Evolutionary conservation across 2,113 vertebrate species (phyloP).

Genomic region (Phycodurus eques): DNA sequence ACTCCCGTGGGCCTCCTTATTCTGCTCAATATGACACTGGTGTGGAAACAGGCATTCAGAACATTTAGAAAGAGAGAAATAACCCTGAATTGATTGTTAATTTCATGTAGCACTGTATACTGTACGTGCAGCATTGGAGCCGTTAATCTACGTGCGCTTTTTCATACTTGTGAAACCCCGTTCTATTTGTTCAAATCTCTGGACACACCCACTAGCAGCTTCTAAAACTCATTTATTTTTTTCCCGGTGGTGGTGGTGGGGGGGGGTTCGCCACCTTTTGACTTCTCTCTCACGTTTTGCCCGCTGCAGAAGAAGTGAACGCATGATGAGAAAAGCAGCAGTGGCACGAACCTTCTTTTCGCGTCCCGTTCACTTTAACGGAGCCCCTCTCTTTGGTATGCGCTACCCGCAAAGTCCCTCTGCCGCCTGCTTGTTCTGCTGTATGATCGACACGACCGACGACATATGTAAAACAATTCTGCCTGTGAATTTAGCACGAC

Average conservation of each 20-base stretch:
- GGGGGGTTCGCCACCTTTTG: background rate
- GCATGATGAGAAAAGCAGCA: conserved; percentile 61
- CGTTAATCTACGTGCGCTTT: conserved; percentile 69
- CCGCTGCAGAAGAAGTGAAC: conserved; percentile 49
- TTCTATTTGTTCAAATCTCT: conserved; percentile 62
- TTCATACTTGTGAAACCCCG: conserved; percentile 63
- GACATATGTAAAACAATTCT: conserved; percentile 1
- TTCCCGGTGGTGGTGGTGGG: background rate
- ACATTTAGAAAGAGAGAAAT: background rate
- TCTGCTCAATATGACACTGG: background rate
- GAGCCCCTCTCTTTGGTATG: conserved; percentile 30
- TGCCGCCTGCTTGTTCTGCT: conserved; percentile 11
- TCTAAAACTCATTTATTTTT: conserved; percentile 53
- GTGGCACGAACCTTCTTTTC: conserved; percentile 28
- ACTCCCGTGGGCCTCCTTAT: background rate
- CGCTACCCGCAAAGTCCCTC: conserved; percentile 20
- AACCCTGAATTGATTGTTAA: too few relatives aligned
- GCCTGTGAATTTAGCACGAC: background rate
- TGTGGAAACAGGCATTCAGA: background rate
- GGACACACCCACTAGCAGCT: conserved; percentile 58
- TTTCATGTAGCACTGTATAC: background rate
- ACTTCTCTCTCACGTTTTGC: conserved; percentile 26
- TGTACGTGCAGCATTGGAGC: conserved; percentile 35
- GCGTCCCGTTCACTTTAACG: conserved; percentile 41
- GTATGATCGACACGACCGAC: conserved; percentile 1